Evolutionary conservation across 2,888 invertebrate species (phyloP).

Genomic region (Mycalesis mineus): DNA sequence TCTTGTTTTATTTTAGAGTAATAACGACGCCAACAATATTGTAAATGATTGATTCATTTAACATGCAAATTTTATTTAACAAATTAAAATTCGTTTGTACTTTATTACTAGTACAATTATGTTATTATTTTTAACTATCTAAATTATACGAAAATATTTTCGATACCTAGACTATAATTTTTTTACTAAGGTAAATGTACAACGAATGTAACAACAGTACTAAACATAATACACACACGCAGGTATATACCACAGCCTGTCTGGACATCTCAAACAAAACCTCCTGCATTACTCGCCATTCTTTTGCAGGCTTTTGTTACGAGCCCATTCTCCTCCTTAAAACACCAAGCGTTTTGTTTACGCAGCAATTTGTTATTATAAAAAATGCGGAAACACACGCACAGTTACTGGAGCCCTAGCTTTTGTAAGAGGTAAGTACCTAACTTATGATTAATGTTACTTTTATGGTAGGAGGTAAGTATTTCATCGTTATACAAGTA

Average conservation of each 20-base stretch:
- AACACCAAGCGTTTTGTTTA: constrained; percentile 21
- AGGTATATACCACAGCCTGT: constrained; percentile 6
- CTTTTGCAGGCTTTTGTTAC: constrained; percentile 25
- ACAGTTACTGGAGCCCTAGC: not conserved
- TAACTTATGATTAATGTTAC: too few relatives aligned
- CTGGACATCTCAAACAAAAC: constrained; percentile 29
- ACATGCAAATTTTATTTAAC: too few relatives aligned
- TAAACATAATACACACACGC: not conserved
- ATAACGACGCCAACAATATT: too few relatives aligned
- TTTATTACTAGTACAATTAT: too few relatives aligned
- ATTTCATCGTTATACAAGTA: too few relatives aligned
- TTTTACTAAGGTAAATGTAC: not conserved
- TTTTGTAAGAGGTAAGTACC: too few relatives aligned
- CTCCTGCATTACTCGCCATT: constrained; percentile 27
- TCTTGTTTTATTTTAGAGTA: not conserved
- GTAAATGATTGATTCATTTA: too few relatives aligned
- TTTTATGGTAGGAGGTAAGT: not conserved
- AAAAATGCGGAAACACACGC: not conserved
- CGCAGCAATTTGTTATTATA: constrained; percentile 22
- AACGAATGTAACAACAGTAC: not conserved
- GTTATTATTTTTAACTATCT: too few relatives aligned
- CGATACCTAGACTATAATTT: too few relatives aligned
- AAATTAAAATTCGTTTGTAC: too few relatives aligned
- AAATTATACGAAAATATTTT: too few relatives aligned
- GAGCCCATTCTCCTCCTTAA: constrained; percentile 17